A percentile compares a stretch with the other conserved stretches of the same genome.
phyloP scores from a whole-genome alignment of 2,797 vertebrate genomes.

The Channallabes apus region DNA sequence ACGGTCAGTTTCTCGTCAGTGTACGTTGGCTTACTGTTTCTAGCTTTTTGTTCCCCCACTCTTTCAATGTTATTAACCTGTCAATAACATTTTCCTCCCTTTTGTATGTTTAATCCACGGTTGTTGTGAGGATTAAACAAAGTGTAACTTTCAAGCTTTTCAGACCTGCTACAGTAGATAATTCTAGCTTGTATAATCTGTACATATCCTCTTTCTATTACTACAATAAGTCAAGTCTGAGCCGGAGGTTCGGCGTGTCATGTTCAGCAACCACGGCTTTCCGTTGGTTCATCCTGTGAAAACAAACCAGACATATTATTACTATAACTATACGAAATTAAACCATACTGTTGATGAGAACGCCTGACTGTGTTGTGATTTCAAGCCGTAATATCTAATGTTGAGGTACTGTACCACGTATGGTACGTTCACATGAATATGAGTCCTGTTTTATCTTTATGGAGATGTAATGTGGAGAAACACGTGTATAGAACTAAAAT shows the following conservation, averaged over 20 bases:
- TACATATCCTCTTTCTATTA: slow-evolving; percentile 47
- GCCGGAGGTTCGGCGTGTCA: neutral
- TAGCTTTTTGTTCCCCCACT: slow-evolving; percentile 54
- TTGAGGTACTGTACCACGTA: slow-evolving; percentile 36
- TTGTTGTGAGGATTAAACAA: slow-evolving; percentile 68
- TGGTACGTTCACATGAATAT: slow-evolving; percentile 29
- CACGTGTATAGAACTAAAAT: slow-evolving; percentile 44
- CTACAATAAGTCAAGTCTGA: neutral
- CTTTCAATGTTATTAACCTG: slow-evolving; percentile 49
- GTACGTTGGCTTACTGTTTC: slow-evolving; percentile 71
- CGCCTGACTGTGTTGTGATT: slow-evolving; percentile 20
- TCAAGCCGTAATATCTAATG: slow-evolving; percentile 51
- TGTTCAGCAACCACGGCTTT: neutral
- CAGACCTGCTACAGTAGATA: slow-evolving; percentile 47
- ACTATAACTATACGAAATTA: neutral
- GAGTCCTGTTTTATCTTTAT: slow-evolving; percentile 36
- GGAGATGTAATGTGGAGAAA: slow-evolving; percentile 50
- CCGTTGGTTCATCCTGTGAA: neutral
- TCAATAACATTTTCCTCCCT: slow-evolving; percentile 48
- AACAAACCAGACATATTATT: neutral
- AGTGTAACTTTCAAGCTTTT: slow-evolving; percentile 61
- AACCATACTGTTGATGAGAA: slow-evolving; percentile 24
- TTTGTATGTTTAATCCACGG: slow-evolving; percentile 74
- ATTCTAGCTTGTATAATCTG: slow-evolving; percentile 55
- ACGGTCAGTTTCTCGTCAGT: slow-evolving; percentile 64